Base-by-base conservation (phyloP, 53 echinoderm and acorn worm genomes). In the Paelopatides confundens region DNA sequence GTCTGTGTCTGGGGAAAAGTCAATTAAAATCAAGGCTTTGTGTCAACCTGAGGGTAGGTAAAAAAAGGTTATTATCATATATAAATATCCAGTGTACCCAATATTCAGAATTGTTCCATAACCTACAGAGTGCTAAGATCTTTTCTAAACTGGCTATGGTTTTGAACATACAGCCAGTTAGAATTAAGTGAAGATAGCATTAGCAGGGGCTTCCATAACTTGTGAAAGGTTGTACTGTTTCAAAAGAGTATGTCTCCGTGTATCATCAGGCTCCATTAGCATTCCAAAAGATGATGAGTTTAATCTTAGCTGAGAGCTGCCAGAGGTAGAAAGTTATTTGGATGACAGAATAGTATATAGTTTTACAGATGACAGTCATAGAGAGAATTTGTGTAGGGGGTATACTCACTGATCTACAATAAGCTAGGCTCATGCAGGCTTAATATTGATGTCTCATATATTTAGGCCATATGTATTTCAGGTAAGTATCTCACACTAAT, bases 41-140 rank as follows among this genome's bases (percentile, higher is more conserved):
- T 85, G 88, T 95, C 39, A 90, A 95, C 58, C 48, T 95, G 26
- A 33, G 88, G 62, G 37, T 64, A 51, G 90, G n/a, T n/a, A 88
- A n/a, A 92, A 95, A 46, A 64, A 95, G 38, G 86, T 88, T 21
- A 82, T 95, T 35, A 82, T 93, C 15, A 54, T 86, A 2, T 88
- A 93, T 43, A 95, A 87, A 46, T 90, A 88, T 46, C 95, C 88
- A 27, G n/a, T n/a, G 76, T 95, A 10, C 92, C 95, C 4, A 85
- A 85, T n/a, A n/a, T n/a, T n/a, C 71, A 58, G 91, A 94, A 65
- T 47, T 95, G 50, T 89, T 91, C 30, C 9, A 70, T 12, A 86
- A 76, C 50, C 24, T 71, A 27, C 31, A 62, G 24, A 71, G 91
- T 34, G 87, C 91, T 12, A 91, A 81, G 9, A 40, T 76, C 38